Conservation (phyloP, 2,888 invertebrate genomes). For the Syritta pipiens region DNA sequence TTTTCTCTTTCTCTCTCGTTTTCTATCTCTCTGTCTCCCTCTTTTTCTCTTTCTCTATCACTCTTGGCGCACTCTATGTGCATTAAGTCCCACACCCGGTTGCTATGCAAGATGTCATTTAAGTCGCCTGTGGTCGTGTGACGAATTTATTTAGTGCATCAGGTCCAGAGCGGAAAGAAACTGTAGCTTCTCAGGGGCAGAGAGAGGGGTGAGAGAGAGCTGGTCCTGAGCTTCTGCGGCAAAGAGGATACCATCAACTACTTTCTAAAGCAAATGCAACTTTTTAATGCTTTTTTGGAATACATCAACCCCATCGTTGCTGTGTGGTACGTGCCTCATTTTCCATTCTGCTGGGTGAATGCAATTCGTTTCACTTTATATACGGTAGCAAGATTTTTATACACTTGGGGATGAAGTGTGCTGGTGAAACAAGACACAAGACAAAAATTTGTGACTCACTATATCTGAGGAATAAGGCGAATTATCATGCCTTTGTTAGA, state of each 20-base stretch:
- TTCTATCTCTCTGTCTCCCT: neutral
- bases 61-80: too few relatives aligned
- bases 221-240: constrained; percentile 14
- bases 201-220: neutral
- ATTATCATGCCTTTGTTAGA: constrained; percentile 12
- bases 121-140: constrained; percentile 51
- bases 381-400: constrained; percentile 28
- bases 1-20: too few relatives aligned
- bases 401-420: constrained; percentile 1
- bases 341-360: constrained; percentile 49
- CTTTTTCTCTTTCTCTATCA: neutral
- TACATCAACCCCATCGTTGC: constrained; percentile 8
- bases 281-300: constrained; percentile 45
- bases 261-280: constrained; percentile 38
- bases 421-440: constrained; percentile 6
- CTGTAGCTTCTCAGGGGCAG: constrained; percentile 29
- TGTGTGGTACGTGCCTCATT: constrained; percentile 24
- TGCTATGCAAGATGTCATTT: constrained; percentile 30
- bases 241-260: constrained; percentile 20
- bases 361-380: constrained; percentile 23
- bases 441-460: constrained; percentile 41
- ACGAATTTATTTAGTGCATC: constrained; percentile 60
- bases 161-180: constrained; percentile 31
- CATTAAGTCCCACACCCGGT: too few relatives aligned
- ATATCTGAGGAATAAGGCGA: constrained; percentile 49